Evolutionary conservation across 2,888 invertebrate genomes (phyloP).

Genomic region (Phyllotreta cruciferae): DNA sequence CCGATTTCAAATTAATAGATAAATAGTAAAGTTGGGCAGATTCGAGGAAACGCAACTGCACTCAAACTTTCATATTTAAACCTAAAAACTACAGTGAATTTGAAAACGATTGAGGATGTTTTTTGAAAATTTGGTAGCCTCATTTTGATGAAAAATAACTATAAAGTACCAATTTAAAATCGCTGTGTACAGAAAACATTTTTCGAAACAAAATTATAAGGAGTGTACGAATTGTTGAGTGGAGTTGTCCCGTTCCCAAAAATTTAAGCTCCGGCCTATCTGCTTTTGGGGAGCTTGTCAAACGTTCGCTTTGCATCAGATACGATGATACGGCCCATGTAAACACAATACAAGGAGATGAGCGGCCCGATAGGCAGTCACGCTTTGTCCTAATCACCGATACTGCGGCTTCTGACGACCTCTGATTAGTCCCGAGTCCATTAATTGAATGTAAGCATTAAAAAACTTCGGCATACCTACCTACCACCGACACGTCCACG

Average conservation of each 20-base stretch:
- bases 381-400: constrained; percentile 45
- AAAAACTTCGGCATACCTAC: constrained; percentile 1
- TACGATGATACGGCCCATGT: constrained; percentile 46
- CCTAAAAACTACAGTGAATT: not conserved
- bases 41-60: constrained; percentile 8
- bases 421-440: constrained; percentile 21
- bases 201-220: not conserved
- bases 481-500: constrained; percentile 13
- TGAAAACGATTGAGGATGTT: not conserved
- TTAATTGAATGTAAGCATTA: constrained; percentile 22
- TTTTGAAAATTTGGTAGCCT: not conserved
- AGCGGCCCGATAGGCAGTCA: constrained; percentile 44
- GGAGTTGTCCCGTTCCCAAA: not conserved
- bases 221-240: not conserved
- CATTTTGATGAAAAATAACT: not conserved
- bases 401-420: constrained; percentile 40
- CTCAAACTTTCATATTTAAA: not conserved
- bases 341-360: constrained; percentile 47
- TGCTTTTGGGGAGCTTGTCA: constrained; percentile 34
- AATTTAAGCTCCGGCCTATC: constrained; percentile 5
- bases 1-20: constrained; percentile 10
- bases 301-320: constrained; percentile 38
- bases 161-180: too few relatives aligned
- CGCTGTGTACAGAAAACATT: not conserved
- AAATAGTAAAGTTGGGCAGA: constrained; percentile 10